A percentile compares a stretch with the other conserved stretches of the same genome.
phyloP scores from a whole-genome alignment of 1,140 invertebrate species.

The Musca domestica region DNA sequence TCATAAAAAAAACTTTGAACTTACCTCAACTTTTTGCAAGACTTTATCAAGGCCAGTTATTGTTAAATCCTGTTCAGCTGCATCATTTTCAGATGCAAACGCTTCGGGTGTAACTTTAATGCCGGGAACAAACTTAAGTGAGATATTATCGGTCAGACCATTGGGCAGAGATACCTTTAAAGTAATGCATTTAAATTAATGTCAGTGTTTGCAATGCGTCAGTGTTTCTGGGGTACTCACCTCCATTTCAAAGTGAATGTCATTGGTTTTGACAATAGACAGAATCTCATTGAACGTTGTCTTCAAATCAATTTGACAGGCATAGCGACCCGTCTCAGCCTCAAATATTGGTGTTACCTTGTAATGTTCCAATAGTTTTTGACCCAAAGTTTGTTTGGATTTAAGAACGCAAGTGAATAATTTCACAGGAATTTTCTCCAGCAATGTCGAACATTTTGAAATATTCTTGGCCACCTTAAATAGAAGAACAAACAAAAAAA shows the following conservation, averaged over 20 bases:
- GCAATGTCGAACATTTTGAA: constrained; percentile 37
- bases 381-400: constrained; percentile 38
- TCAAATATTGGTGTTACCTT: constrained; percentile 44
- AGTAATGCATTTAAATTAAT: constrained; percentile 5
- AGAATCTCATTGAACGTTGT: constrained; percentile 42
- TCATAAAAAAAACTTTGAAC: constrained; percentile 24
- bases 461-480: constrained; percentile 42
- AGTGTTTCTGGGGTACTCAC: too few relatives aligned
- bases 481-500: constrained; percentile 4
- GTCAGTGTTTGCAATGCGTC: neutral
- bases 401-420: constrained; percentile 43
- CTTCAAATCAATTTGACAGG: constrained; percentile 39
- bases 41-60: constrained; percentile 50
- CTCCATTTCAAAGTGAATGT: constrained; percentile 44
- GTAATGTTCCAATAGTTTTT: constrained; percentile 41
- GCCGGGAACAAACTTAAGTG: constrained; percentile 49
- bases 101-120: constrained; percentile 40
- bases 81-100: constrained; percentile 33
- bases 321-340: constrained; percentile 34
- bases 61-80: constrained; percentile 45
- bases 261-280: constrained; percentile 40
- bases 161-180: constrained; percentile 39
- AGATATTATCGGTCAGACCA: constrained; percentile 44
- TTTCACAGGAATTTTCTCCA: constrained; percentile 34
- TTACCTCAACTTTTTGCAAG: constrained; percentile 49